Evolutionary conservation across 2,888 invertebrate genomes (phyloP), one percentile per base, ranked within the genome.

Genomic region (Tinea semifulvella): DNA sequence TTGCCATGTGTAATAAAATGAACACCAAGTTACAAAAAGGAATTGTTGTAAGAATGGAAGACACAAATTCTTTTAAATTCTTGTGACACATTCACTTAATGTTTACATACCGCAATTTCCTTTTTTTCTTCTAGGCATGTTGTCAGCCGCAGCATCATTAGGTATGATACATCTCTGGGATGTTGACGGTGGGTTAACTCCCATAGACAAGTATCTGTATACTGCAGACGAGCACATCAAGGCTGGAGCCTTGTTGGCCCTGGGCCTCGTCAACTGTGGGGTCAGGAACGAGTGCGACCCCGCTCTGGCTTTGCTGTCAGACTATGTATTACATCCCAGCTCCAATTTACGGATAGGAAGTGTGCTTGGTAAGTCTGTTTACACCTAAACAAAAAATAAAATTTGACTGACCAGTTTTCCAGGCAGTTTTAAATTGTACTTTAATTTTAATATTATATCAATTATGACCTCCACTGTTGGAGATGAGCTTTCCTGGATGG

Each of bases 261-360:
- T 98, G 52, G 99, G 99, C 28, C 92, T 99, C 44, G 98, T 99
- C 11, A 98, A 97, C 68, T 96, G 96, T 61, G 96, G 98, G 19
- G 96, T 99, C 2, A 86, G 94, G 43, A 98, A 98, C 68, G 98
- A 98, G 62, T 98, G 97, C 63, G 99, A 99, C 71, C 98, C 99
- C 0, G 99, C 98, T 0, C 84, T 97, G 40, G 99, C 99, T 2
- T 79, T 99, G 46, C 84, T 99, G 1, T 92, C 94, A 0, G 98
- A 99, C 65, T 98, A 97, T 65, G 92, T 98, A 13, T 83, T 90
- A 45, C 92, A 94, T 65, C 88, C 87, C 36, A 95, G 89, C 65
- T 85, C 88, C 25, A 89, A 88, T 1, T 88, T 97, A 75, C 86
- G 95, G 56, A 91, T 94, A 56, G 96, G 96, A 16, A 90, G 95